Evolutionary conservation across 2,797 vertebrate genomes (phyloP).

Genomic region (Clamator glandarius): DNA sequence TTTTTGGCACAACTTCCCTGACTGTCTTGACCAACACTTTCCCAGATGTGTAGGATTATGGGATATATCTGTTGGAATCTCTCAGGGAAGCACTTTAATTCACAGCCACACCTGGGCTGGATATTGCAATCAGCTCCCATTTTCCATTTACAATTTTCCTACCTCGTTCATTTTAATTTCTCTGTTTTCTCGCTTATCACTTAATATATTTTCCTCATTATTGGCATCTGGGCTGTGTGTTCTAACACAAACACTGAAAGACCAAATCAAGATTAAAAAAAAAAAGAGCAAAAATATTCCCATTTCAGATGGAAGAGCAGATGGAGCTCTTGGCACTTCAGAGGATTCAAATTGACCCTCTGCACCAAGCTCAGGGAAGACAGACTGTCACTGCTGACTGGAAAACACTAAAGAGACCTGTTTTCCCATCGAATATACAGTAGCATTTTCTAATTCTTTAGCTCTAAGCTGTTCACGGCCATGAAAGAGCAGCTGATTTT

Average conservation of each 20-base stretch:
- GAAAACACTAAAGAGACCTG: slow-evolving; percentile 65
- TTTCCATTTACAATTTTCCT: slow-evolving; percentile 48
- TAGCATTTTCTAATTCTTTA: slow-evolving; percentile 61
- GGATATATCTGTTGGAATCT: slow-evolving; percentile 55
- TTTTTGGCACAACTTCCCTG: slow-evolving; percentile 63
- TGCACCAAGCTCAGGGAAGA: slow-evolving; percentile 76
- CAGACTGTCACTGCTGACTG: slow-evolving; percentile 76
- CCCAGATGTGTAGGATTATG: slow-evolving; percentile 66
- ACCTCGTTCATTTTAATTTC: slow-evolving; percentile 61
- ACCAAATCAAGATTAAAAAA: slow-evolving; percentile 77
- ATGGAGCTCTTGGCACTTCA: slow-evolving; percentile 81
- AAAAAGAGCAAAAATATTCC: slow-evolving; percentile 79
- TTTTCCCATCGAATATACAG: slow-evolving; percentile 61
- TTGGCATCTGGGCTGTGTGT: slow-evolving; percentile 75
- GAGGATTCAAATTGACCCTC: slow-evolving; percentile 82
- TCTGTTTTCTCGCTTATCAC: slow-evolving; percentile 62
- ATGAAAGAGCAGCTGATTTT: slow-evolving; percentile 39
- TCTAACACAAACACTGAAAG: slow-evolving; percentile 72
- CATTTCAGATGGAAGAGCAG: slow-evolving; percentile 84
- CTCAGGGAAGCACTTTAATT: slow-evolving; percentile 53
- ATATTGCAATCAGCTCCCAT: slow-evolving; percentile 33
- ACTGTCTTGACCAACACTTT: slow-evolving; percentile 65
- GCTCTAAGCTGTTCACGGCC: slow-evolving; percentile 1
- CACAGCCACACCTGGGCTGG: slow-evolving; percentile 60
- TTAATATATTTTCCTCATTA: slow-evolving; percentile 71